Base-by-base conservation (phyloP, 2,888 invertebrate species). In the Pilophorus perplexus region DNA sequence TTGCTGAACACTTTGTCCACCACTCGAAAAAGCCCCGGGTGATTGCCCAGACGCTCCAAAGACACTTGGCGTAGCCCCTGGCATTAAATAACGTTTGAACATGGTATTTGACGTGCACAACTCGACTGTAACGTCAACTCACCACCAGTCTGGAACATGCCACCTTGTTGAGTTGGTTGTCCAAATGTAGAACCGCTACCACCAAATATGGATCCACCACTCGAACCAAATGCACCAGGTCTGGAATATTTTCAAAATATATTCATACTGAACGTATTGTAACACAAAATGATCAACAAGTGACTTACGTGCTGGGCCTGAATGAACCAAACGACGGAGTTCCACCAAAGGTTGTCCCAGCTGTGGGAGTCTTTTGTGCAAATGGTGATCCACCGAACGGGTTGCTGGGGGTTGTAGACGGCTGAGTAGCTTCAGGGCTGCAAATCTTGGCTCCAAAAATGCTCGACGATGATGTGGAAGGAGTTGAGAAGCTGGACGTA, bases 11-110 rank as follows among this genome's bases (percentile, higher is more conserved):
- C 74, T 73, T 28, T 75, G 74, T 1, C 72, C 73, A 16, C 75
- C 75, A 22, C 74, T 73, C 71, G 76, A 78, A 69, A 79, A 79
- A 0, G 77, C 73, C 3, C 78, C 77, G 2, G 68, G 52, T 12
- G 54, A 37, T 3, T 64, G 55, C 22, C 48, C 25, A 5, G 68
- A 37, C 4, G 59, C 38, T 25, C 72, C 71, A 65, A 72, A 71
- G 14, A 72, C 44, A 40, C 66, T 67, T 3, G 50, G 50, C 23
- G 69, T 66, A 28, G 67, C 25, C 57, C 54, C 66, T 65, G 28
- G 6, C 33, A 33, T 6, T 33, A 14, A 42, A 38, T 10, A 38
- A 27, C n/a, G 5, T 42, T 16, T 14, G 5, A 10, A 5, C 5
- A 6, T n/a, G n/a, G 6, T 42, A 5, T 42, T 6, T 42, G 6